These are phyloP conservation scores for Tetragonula carbonaria DNA, from an alignment of 2,888 invertebrate species.

Conservation along the genomic window DNA sequence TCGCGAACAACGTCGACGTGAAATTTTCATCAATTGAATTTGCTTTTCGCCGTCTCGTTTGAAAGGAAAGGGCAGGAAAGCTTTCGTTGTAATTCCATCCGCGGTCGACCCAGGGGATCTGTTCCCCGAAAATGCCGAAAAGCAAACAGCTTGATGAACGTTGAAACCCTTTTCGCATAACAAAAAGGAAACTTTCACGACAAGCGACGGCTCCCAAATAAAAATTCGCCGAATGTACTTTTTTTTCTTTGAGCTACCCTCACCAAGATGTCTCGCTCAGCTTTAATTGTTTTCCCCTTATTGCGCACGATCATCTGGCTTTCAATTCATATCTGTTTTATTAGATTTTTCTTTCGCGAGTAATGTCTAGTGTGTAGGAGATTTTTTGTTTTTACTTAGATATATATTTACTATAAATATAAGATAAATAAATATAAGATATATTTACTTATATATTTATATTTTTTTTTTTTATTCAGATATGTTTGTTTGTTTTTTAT, in stretches of 20 bases:
- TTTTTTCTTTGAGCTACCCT: not conserved
- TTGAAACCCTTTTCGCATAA: slow-evolving; percentile 37
- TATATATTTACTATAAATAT: no score
- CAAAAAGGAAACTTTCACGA: slow-evolving; percentile 21
- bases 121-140: slow-evolving; percentile 41
- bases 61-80: not conserved
- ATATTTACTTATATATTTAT: no score
- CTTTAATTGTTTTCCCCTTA: not conserved
- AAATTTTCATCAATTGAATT: slow-evolving; percentile 36
- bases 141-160: slow-evolving; percentile 20
- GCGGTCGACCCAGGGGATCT: slow-evolving; percentile 39
- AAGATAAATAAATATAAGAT: no score
- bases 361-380: not conserved
- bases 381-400: not conserved
- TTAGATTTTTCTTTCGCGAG: not conserved
- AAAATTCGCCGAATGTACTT: slow-evolving; percentile 7
- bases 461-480: no score
- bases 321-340: not conserved
- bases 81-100: slow-evolving; percentile 49
- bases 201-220: not conserved
- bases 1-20: not conserved
- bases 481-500: no score
- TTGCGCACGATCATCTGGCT: not conserved
- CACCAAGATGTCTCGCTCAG: not conserved
- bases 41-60: not conserved